phyloP scores from a whole-genome alignment of 2,888 invertebrate species.

The Chloroclysta siterata region DNA sequence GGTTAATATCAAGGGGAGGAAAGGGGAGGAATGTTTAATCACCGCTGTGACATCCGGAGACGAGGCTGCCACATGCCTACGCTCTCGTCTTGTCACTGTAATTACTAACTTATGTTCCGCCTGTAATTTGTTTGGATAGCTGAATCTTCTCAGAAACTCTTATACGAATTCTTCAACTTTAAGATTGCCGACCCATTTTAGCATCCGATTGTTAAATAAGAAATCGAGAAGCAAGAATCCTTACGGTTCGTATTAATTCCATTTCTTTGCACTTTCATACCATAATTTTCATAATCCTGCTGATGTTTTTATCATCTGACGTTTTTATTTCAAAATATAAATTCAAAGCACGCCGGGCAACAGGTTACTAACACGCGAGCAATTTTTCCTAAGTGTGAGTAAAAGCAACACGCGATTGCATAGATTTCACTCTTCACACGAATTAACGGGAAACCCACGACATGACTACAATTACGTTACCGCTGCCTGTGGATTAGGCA shows the following conservation, averaged over 20 bases:
- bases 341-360: conserved; percentile 36
- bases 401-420: conserved; percentile 51
- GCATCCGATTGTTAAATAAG: neutral
- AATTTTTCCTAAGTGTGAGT: conserved; percentile 55
- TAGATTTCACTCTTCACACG: conserved; percentile 69
- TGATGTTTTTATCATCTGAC: neutral
- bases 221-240: conserved; percentile 3
- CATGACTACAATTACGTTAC: conserved; percentile 63
- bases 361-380: conserved; percentile 51
- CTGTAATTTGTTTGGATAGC: conserved; percentile 34
- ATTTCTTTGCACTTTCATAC: neutral
- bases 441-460: conserved; percentile 71
- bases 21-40: conserved; percentile 78
- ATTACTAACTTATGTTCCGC: conserved; percentile 32
- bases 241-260: neutral
- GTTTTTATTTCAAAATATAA: conserved; percentile 28
- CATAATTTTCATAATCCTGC: neutral
- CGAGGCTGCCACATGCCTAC: conserved; percentile 46
- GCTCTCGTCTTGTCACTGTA: conserved; percentile 43
- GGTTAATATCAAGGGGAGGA: conserved; percentile 73
- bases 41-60: conserved; percentile 68
- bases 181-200: neutral
- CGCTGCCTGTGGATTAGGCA: conserved; percentile 60
- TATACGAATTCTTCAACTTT: conserved; percentile 22
- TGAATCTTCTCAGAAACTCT: conserved; percentile 28